A percentile compares a stretch with the other conserved stretches of the same genome.
Conservation (phyloP, 2,888 invertebrate species). For the Drosophila nigritarsus region DNA sequence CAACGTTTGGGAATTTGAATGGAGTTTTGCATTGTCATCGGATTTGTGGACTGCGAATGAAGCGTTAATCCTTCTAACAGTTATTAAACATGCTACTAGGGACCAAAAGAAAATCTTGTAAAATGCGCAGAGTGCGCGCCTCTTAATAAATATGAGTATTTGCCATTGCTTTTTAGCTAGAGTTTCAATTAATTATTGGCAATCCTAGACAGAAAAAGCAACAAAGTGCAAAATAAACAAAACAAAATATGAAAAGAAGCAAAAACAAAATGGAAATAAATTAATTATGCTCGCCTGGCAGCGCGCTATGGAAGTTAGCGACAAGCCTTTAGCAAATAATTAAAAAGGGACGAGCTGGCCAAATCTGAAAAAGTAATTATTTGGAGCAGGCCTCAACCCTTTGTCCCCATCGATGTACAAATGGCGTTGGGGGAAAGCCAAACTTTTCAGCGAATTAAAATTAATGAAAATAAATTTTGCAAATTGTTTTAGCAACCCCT, state of each 20-base stretch:
- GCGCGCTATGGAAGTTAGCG: constrained; percentile 48
- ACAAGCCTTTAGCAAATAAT: constrained; percentile 73
- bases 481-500: constrained; percentile 77
- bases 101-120: constrained; percentile 10
- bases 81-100: constrained; percentile 1
- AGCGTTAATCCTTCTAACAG: constrained; percentile 34
- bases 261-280: constrained; percentile 63
- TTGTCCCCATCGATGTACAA: constrained; percentile 21
- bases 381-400: constrained; percentile 44
- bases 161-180: constrained; percentile 16
- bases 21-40: constrained; percentile 53
- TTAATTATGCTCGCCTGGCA: constrained; percentile 69
- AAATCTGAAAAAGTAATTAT: constrained; percentile 78
- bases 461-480: constrained; percentile 81
- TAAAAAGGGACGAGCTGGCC: constrained; percentile 71
- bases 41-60: constrained; percentile 9
- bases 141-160: constrained; percentile 55
- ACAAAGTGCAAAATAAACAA: constrained; percentile 13
- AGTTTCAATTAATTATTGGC: constrained; percentile 72
- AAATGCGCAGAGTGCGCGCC: constrained; percentile 15
- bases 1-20: constrained; percentile 12
- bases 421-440: constrained; percentile 41
- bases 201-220: constrained; percentile 33
- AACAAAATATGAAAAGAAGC: constrained; percentile 8
- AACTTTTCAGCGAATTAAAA: constrained; percentile 79